Evolutionary conservation across 2,797 vertebrate species (phyloP).

Genomic region (Smutsia temminckii): DNA sequence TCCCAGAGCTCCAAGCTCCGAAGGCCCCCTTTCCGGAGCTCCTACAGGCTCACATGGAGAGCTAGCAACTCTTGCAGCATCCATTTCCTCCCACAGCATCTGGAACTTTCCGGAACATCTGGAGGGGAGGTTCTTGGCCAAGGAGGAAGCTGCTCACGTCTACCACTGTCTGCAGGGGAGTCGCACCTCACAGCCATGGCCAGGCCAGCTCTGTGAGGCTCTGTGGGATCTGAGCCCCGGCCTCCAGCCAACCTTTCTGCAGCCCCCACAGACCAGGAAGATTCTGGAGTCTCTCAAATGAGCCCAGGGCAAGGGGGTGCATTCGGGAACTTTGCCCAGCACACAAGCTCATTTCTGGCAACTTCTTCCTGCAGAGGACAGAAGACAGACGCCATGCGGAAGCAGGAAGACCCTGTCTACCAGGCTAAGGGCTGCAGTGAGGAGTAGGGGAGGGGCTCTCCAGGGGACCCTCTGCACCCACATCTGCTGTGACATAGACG

Average conservation of each 20-base stretch:
- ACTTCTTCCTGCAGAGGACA: neutral
- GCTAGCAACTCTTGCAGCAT: neutral
- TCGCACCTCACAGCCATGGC: neutral
- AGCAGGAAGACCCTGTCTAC: rapidly evolving
- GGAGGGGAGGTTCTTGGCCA: neutral
- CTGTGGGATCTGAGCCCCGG: neutral
- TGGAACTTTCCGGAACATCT: neutral
- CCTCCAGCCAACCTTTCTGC: neutral
- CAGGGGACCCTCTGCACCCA: too few species aligned
- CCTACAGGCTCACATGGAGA: rapidly evolving
- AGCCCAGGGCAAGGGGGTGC: neutral
- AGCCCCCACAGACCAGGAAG: neutral
- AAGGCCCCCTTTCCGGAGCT: neutral
- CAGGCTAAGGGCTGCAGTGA: rapidly evolving
- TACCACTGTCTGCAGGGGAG: neutral
- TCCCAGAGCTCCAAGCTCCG: neutral
- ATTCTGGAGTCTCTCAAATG: rapidly evolving
- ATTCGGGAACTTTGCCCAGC: neutral
- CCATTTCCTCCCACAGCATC: neutral
- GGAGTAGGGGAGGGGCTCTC: neutral
- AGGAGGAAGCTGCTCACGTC: neutral
- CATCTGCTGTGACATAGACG: neutral
- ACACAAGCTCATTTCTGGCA: neutral
- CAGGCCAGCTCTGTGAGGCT: neutral
- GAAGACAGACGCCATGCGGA: rapidly evolving